phyloP scores from a whole-genome alignment of 2,797 vertebrate genomes.

The Onychomys torridus region DNA sequence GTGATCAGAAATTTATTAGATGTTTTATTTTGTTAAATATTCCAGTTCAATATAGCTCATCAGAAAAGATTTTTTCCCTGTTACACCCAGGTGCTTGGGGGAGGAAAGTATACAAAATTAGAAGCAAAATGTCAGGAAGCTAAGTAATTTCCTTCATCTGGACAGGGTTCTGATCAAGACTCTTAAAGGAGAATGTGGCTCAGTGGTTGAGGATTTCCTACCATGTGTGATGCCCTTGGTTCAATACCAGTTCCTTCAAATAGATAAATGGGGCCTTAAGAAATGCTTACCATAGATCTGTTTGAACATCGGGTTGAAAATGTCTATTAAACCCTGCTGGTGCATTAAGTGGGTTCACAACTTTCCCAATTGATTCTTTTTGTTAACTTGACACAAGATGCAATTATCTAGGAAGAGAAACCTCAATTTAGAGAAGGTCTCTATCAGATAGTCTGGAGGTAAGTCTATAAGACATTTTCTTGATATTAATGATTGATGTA shows the following conservation, averaged over 20 bases:
- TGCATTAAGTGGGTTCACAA: not conserved
- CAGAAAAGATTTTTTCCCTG: not conserved
- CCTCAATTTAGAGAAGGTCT: too few species aligned
- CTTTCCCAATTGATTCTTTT: not conserved
- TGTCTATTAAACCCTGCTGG: not conserved
- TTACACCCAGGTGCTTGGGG: not conserved
- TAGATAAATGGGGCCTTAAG: not conserved
- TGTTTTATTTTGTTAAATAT: not conserved
- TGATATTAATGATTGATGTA: not conserved
- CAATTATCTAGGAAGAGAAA: not conserved
- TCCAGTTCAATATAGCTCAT: not conserved
- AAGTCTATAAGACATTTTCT: not conserved
- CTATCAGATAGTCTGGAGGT: not conserved
- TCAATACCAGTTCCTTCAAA: not conserved
- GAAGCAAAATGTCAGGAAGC: not conserved
- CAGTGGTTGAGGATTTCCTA: not conserved
- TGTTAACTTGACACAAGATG: not conserved
- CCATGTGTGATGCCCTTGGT: not conserved
- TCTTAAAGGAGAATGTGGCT: not conserved
- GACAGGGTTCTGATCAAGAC: not conserved
- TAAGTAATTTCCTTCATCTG: not conserved
- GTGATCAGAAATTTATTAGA: not conserved
- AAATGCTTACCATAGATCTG: not conserved
- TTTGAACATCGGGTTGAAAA: not conserved
- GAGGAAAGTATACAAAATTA: not conserved